Conservation (phyloP, 1,140 invertebrate species). For the Lamellibrachia luymesi region DNA sequence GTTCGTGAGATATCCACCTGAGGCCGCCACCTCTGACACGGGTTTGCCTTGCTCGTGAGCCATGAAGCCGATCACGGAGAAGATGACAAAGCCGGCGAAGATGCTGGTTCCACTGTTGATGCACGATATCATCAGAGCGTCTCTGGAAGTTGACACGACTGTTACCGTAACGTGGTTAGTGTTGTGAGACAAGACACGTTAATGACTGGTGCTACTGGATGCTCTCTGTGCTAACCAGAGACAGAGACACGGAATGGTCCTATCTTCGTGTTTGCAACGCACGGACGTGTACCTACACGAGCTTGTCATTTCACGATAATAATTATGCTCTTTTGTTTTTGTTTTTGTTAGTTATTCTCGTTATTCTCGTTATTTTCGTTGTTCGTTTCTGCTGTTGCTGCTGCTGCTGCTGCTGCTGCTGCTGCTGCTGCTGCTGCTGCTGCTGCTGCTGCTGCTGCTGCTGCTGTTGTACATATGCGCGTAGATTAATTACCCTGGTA, state of each 20-base stretch:
- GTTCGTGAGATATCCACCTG: slow-evolving; percentile 58
- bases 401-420: too few relatives aligned
- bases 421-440: too few relatives aligned
- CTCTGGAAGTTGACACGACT: slow-evolving; percentile 27
- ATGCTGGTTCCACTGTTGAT: slow-evolving; percentile 31
- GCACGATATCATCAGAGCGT: slow-evolving; percentile 27
- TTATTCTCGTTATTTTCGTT: not conserved
- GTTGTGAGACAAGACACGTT: not conserved
- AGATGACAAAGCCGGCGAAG: slow-evolving; percentile 67
- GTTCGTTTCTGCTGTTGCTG: not conserved
- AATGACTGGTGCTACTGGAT: not conserved
- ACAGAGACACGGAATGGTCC: not conserved
- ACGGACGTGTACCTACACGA: not conserved
- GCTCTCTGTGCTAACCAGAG: too few relatives aligned
- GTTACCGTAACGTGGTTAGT: not conserved
- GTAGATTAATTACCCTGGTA: too few relatives aligned
- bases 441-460: too few relatives aligned
- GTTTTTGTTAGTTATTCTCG: not conserved
- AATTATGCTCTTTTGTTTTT: not conserved
- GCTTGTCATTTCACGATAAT: not conserved
- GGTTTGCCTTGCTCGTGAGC: slow-evolving; percentile 46
- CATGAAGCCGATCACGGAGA: slow-evolving; percentile 56
- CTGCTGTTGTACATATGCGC: too few relatives aligned
- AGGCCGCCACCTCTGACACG: slow-evolving; percentile 51
- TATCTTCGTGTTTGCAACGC: not conserved